Percentiles rank a stretch among this genome's conserved stretches.
Conservation (phyloP, 2,797 vertebrate genomes). For the Propithecus perrieri region DNA sequence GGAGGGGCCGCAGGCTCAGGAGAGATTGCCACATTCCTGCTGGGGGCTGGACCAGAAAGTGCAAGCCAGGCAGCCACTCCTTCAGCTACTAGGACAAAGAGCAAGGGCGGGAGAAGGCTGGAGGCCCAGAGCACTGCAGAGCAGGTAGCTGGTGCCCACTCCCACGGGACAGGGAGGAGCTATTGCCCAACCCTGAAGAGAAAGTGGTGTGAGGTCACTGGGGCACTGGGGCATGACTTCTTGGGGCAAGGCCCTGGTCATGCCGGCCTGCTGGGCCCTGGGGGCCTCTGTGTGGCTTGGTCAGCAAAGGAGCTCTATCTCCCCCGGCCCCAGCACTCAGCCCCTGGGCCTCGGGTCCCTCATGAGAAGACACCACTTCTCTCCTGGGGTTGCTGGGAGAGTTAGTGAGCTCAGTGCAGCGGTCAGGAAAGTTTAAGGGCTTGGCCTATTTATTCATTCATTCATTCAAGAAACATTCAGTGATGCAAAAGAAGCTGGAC, state of each 20-base stretch:
- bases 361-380: background rate
- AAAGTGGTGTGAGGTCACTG: slow-evolving; percentile 55
- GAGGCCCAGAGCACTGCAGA: background rate
- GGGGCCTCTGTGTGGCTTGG: background rate
- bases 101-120: background rate
- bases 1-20: background rate
- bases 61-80: background rate
- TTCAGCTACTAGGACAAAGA: slow-evolving; percentile 59
- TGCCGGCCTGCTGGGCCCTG: background rate
- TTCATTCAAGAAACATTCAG: background rate
- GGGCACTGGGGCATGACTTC: slow-evolving; percentile 34
- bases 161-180: background rate
- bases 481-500: background rate
- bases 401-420: background rate
- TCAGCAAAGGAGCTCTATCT: background rate
- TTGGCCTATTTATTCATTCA: background rate
- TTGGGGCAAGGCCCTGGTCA: background rate
- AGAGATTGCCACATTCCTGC: background rate
- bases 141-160: background rate
- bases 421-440: background rate
- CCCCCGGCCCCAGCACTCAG: background rate
- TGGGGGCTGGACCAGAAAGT: background rate
- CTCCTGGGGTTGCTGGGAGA: background rate
- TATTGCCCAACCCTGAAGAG: slow-evolving; percentile 18
- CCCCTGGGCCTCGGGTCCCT: background rate